Evolutionary conservation across 1,140 invertebrate species (phyloP).

Genomic region (Akabosia matsudoensis): DNA sequence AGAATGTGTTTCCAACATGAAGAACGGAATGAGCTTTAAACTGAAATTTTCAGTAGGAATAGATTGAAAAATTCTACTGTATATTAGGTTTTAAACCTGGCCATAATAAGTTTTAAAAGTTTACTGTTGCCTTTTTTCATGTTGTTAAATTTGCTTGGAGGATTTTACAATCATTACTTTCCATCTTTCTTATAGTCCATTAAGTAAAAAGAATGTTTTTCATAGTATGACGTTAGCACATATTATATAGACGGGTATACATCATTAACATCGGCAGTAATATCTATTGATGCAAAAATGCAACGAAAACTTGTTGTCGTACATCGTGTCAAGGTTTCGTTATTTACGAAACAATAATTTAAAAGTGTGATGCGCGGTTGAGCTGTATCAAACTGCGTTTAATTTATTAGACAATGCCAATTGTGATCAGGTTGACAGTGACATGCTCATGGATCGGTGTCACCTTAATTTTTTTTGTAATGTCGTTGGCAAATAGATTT

Average conservation of each 20-base stretch:
- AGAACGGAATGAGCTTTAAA: not conserved
- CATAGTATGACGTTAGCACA: too few species aligned
- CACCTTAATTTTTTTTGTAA: not conserved
- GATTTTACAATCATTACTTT: too few species aligned
- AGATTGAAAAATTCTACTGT: too few species aligned
- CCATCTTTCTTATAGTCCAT: too few species aligned
- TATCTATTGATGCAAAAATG: not conserved
- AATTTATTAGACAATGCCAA: constrained; percentile 16
- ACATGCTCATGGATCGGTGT: constrained; percentile 14
- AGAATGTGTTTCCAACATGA: not conserved
- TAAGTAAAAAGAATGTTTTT: too few species aligned
- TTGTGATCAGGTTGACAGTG: constrained; percentile 20
- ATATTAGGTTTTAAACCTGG: too few species aligned
- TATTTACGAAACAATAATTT: constrained; percentile 14
- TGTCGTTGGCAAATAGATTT: constrained; percentile 9
- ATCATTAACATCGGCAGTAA: too few species aligned
- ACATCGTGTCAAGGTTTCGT: constrained; percentile 15
- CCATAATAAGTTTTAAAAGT: too few species aligned
- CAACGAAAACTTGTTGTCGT: not conserved
- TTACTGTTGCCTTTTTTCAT: not conserved
- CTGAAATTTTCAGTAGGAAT: too few species aligned
- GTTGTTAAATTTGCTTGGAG: too few species aligned
- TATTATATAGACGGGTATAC: too few species aligned
- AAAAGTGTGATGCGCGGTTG: not conserved
- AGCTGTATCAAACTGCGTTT: constrained; percentile 15